Percentiles rank a stretch among this genome's conserved stretches.
phyloP scores from a whole-genome alignment of 2,888 invertebrate species.

The Calliphora vomitoria region DNA sequence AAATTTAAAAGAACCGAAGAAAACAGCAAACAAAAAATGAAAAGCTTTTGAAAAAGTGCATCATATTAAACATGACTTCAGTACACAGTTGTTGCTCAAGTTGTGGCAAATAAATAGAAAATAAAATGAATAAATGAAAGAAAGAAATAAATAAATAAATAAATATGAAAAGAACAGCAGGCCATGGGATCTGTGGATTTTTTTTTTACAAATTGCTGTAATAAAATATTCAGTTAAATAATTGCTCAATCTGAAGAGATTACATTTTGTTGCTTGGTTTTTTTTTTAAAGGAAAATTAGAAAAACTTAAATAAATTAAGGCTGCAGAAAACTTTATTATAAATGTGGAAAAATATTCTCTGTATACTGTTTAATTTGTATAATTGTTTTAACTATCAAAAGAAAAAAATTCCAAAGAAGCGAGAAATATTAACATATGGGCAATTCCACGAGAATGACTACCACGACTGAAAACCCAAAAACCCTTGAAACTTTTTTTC shows the following conservation, averaged over 20 bases:
- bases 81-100: conserved; percentile 63
- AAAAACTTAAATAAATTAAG: background rate
- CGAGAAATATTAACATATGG: too few relatives aligned
- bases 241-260: conserved; percentile 41
- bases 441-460: too few relatives aligned
- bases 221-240: conserved; percentile 57
- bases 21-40: conserved; percentile 3
- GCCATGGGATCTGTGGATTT: background rate
- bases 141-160: conserved; percentile 27
- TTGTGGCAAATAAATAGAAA: conserved; percentile 58
- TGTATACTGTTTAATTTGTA: too few relatives aligned
- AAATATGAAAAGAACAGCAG: conserved; percentile 1
- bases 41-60: conserved; percentile 52
- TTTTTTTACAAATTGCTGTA: background rate
- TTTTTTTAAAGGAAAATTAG: background rate
- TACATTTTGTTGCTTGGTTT: background rate
- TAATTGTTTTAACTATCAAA: too few relatives aligned
- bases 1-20: conserved; percentile 21
- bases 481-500: too few relatives aligned
- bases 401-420: too few relatives aligned
- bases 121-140: background rate
- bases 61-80: conserved; percentile 49
- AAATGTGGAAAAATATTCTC: too few relatives aligned
- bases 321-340: background rate
- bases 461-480: too few relatives aligned